Percentiles rank a stretch among this genome's conserved stretches.
Conservation (phyloP, 2,888 invertebrate species). For the Apodemia duryi region DNA sequence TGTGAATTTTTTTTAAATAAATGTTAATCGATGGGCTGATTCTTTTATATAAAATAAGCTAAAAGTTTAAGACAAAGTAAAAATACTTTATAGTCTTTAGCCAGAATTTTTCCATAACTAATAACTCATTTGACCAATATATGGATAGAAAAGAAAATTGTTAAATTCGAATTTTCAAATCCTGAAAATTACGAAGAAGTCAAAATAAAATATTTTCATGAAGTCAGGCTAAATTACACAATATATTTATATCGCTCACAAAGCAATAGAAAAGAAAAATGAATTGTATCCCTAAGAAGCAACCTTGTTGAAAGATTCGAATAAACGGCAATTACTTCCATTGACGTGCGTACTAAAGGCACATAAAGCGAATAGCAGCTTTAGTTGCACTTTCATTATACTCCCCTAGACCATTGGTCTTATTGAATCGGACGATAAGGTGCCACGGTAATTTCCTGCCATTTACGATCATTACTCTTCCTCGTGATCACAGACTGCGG, state of each 20-base stretch:
- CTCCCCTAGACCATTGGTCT: conserved; percentile 59
- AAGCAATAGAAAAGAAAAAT: conserved; percentile 19
- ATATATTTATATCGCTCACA: neutral
- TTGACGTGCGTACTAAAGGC: conserved; percentile 50
- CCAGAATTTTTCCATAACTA: no score
- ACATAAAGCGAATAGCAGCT: conserved; percentile 50
- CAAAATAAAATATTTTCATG: no score
- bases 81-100: no score
- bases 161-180: no score
- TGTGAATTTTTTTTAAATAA: no score
- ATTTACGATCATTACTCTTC: conserved; percentile 71
- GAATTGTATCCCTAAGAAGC: conserved; percentile 25
- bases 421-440: conserved; percentile 77
- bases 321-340: conserved; percentile 63
- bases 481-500: conserved; percentile 54
- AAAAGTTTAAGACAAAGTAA: no score
- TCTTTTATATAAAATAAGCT: no score
- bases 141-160: no score
- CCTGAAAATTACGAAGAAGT: no score
- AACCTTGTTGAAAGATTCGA: conserved; percentile 43
- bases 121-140: no score
- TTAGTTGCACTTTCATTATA: conserved; percentile 74
- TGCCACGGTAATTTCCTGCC: conserved; percentile 73
- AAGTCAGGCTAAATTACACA: neutral
- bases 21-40: no score